Evolutionary conservation across 2,113 vertebrate genomes (phyloP), one percentile per base, ranked within the genome.

Genomic region (Lepidothrix coronata): DNA sequence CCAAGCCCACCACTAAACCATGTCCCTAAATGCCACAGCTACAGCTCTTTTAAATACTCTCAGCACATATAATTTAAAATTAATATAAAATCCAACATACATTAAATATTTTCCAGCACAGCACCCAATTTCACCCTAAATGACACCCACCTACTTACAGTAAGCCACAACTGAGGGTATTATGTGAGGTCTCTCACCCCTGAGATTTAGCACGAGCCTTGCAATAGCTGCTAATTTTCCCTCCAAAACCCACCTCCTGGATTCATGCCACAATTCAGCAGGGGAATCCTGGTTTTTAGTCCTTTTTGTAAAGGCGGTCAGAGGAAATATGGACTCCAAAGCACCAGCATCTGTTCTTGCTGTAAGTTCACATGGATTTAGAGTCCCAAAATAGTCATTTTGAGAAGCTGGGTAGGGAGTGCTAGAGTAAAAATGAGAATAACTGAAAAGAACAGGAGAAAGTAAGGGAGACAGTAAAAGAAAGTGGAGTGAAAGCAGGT

Each of bases 11-110:
- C 43, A 21, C 27, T 35, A 65, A 86, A 43, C 9, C 44, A 44
- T 0, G 25, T 27, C 65, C n/a, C 39, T 8, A 20, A 2, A 2
- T 33, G 48, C 31, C 58, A 57, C 0, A 2, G 30, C 73, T 41
- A 28, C 6, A 9, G 9, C 7, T 12, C 39, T 65, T 63, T 49
- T 31, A 65, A 85, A 74, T 28, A 71, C 12, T 21, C 43, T 20
- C 37, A 58, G 49, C 22, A 33, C 7, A 30, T 28, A 39, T 10
- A 51, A 33, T 71, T 73, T 31, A 52, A 63, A 68, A 73, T 48
- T 31, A 23, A 43, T 71, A 44, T 8, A 35, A 78, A 91, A 70
- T 52, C 16, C 12, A 52, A 18, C 33, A 57, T 4, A 9, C 25
- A 83, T 58, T 44, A 84, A 63, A 9, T 67, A 55, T 54, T 89